Conservation (phyloP, 2,113 vertebrate species). For the Origma solitaria region DNA sequence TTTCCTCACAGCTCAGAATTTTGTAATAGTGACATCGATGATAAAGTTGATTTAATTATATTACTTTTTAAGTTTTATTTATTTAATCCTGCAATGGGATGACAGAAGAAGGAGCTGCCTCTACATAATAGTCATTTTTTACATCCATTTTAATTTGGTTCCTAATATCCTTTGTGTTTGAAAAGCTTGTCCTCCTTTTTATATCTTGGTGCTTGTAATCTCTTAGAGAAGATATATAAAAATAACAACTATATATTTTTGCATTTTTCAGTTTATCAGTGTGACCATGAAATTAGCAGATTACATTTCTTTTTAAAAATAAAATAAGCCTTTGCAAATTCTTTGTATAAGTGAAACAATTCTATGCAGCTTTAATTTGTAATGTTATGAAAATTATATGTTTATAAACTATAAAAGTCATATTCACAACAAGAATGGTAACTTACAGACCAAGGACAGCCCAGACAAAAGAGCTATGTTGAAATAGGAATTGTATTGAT, state of each 20-base stretch:
- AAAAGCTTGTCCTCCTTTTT: not conserved
- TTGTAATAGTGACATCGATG: not conserved
- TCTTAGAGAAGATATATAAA: not conserved
- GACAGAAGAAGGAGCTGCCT: not conserved
- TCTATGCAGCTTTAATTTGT: not conserved
- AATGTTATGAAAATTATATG: not conserved
- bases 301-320: not conserved
- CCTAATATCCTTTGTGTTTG: not conserved
- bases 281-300: not conserved
- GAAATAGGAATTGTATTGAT: not conserved
- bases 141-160: not conserved
- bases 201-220: not conserved
- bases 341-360: not conserved
- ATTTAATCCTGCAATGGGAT: not conserved
- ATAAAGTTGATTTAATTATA: not conserved
- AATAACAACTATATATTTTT: not conserved
- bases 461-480: not conserved
- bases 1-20: not conserved
- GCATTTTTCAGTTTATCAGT: not conserved
- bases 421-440: not conserved
- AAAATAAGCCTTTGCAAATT: not conserved
- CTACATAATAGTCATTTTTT: not conserved
- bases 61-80: not conserved
- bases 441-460: not conserved
- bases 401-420: constrained; percentile 14